Base-by-base conservation (phyloP, 2,797 vertebrate genomes). In the Spinus olivaceus region DNA sequence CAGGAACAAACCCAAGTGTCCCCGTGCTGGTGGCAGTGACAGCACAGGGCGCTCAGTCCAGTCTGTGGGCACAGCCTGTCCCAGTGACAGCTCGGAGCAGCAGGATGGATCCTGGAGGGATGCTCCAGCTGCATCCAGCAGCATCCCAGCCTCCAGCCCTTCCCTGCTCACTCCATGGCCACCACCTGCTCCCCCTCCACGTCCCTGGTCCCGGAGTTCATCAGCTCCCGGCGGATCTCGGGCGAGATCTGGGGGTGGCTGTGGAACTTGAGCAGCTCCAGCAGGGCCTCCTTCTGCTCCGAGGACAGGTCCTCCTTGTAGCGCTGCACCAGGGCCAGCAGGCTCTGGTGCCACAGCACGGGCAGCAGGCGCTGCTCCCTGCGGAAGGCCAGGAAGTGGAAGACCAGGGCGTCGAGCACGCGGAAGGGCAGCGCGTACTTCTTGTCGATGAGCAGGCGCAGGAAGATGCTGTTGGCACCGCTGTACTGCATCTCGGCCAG, bases 401-500 rank as follows among this genome's bases (percentile, higher is more conserved):
- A 99, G 81, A 99, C 98, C 59, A 99, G 98, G 42, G 99, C 99
- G 18, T 99, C 99, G 12, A 99, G 98, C 80, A 99, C 99, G 2
- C 99, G 99, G 98, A 99, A 99, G 64, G 99, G 99, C 97, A 99
- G 98, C 3, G 99, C 99, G 1, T 99, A 99, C 24, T 99, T 99
- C 98, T 99, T 99, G 96, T 99, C 99, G 10, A 99, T 98, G 91
- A 99, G 95, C 70, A 99, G 98, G 2, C 99, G 98, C 61, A 99
- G 98, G 97, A 99, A 99, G 97, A 99, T 99, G 97, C 99, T 99
- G 98, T 99, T 99, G 96, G 99, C 99, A 0, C 99, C 99, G 1
- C 98, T 99, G 96, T 99, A 99, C 71, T 98, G 99, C 99, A 99
- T 99, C 97, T 99, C 99, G 0, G 99, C 99, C 50, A 99, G 98